A percentile compares a stretch with the other conserved stretches of the same genome.
Evolutionary conservation across 1,140 invertebrate genomes (phyloP).

Genomic region (Drosophila equinoxialis): DNA sequence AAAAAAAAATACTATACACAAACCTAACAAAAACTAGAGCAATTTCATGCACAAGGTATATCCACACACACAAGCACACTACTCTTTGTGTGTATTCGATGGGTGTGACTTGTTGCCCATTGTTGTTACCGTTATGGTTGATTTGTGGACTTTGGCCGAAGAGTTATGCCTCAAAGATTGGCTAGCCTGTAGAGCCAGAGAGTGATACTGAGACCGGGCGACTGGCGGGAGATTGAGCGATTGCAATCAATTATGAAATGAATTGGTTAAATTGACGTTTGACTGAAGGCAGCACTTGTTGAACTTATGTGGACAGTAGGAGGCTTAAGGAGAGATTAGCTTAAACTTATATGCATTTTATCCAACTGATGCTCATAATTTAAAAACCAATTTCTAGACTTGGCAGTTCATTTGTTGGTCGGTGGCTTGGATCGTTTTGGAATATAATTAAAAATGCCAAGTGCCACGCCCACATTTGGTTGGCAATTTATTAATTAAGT

Average conservation of each 20-base stretch:
- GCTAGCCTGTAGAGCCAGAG: not conserved
- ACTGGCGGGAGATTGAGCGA: not conserved
- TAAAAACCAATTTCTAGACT: conserved; percentile 5
- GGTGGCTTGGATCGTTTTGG: conserved; percentile 4
- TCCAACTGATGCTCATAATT: not conserved
- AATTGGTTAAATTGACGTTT: not conserved
- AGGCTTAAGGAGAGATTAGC: too few relatives aligned
- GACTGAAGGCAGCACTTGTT: conserved; percentile 1
- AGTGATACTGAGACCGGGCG: not conserved
- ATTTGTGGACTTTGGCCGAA: conserved; percentile 11
- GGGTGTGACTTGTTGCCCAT: conserved; percentile 15
- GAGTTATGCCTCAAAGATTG: conserved; percentile 12
- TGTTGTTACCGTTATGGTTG: conserved; percentile 17
- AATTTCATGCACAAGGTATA: conserved; percentile 9
- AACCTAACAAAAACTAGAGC: not conserved
- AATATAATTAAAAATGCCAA: conserved; percentile 10
- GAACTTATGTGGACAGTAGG: not conserved
- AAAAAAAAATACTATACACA: not conserved
- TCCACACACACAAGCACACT: not conserved
- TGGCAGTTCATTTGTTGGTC: not conserved
- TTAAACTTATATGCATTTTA: not conserved
- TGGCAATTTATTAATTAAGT: conserved; percentile 53
- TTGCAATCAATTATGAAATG: conserved; percentile 11
- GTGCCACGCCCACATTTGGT: conserved; percentile 3
- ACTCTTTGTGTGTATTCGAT: not conserved